These are phyloP conservation scores for Myotis brandtii DNA, from an alignment of 2,113 vertebrate genomes.

Conservation along the genomic window DNA sequence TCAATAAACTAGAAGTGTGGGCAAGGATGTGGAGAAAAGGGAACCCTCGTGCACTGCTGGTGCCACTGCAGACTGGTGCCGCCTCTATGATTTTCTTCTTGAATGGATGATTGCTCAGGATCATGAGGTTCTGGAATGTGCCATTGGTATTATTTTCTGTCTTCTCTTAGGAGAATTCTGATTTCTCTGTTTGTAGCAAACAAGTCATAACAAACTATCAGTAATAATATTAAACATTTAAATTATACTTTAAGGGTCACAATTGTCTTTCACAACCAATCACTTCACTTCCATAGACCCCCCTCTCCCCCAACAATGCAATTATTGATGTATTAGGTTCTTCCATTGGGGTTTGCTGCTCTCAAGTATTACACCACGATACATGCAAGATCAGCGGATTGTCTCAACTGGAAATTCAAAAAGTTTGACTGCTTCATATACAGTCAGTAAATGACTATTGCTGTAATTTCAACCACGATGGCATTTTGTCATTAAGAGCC, in stretches of 20 bases:
- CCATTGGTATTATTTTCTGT: neutral
- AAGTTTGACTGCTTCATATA: slow-evolving; percentile 42
- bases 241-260: neutral
- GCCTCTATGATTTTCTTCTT: neutral
- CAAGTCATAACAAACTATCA: neutral
- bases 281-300: neutral
- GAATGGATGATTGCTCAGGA: neutral
- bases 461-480: slow-evolving; percentile 70
- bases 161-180: neutral
- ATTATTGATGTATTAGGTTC: neutral
- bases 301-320: neutral
- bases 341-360: neutral
- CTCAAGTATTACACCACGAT: neutral
- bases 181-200: neutral
- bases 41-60: no score
- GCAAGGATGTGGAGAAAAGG: no score
- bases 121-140: neutral
- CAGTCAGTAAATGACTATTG: slow-evolving; percentile 68
- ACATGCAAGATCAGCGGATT: slow-evolving; percentile 72
- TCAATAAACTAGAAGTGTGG: no score
- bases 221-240: neutral
- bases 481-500: slow-evolving; percentile 76
- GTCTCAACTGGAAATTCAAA: slow-evolving; percentile 54
- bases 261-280: neutral
- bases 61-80: no score